These are phyloP conservation scores for Halcyon chelicuti DNA, from an alignment of 2,797 vertebrate species.

Conservation along the genomic window DNA sequence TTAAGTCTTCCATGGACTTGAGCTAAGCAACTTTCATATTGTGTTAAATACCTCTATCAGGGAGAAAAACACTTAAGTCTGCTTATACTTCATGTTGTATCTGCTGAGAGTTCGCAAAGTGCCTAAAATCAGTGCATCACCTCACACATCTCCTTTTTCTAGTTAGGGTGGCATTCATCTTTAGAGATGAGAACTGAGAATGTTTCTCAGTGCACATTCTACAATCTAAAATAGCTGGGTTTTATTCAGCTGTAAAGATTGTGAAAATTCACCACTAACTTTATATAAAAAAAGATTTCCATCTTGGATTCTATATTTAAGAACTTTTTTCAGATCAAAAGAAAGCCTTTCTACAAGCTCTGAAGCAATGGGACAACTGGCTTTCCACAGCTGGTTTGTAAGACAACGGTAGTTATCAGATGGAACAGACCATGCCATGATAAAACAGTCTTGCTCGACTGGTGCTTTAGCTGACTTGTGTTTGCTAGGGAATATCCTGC, in stretches of 20 bases:
- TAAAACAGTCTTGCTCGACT: neutral
- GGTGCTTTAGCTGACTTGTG: neutral
- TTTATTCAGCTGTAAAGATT: neutral
- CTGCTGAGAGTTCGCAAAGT: neutral
- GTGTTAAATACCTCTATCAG: neutral
- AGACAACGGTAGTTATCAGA: neutral
- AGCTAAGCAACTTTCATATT: neutral
- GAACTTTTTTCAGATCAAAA: neutral
- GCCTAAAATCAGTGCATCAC: neutral
- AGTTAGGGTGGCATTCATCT: neutral
- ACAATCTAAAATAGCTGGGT: fast-evolving
- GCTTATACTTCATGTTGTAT: neutral
- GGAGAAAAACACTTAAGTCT: neutral
- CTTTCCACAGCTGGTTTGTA: neutral
- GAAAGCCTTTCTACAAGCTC: neutral
- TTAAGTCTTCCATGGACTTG: neutral
- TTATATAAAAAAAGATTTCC: neutral
- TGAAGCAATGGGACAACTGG: neutral
- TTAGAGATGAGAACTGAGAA: neutral
- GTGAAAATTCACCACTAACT: neutral
- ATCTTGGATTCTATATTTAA: neutral
- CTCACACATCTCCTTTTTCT: neutral
- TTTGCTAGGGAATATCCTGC: neutral
- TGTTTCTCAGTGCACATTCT: neutral
- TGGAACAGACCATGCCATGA: neutral